Base-by-base conservation (phyloP, 2,113 vertebrate genomes). In the Poicephalus meyeri region DNA sequence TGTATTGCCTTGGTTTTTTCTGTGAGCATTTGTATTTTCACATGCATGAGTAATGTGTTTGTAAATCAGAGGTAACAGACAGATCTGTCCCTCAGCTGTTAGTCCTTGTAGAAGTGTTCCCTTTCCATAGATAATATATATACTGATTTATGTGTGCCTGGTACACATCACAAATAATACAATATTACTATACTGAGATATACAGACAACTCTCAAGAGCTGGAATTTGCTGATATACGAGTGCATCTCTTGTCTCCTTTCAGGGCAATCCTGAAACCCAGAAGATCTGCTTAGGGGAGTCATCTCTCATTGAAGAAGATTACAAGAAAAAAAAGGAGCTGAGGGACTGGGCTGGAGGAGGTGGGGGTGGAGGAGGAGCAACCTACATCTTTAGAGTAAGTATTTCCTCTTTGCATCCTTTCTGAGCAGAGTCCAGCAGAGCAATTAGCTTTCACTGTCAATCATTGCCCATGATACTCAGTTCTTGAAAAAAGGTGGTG, bases 361-460 rank as follows among this genome's bases (percentile, higher is more conserved):
- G 99, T 91, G 99, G 99, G 2, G 99, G 99, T 8, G 99, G 99
- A 37, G 99, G 99, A 35, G 99, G 98, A 60, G 98, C 99, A 92
- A 99, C 99, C 6, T 98, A 97, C 39, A 96, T 99, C 89, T 99
- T 98, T 80, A 98, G 98, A 97, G 99, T 99, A 97, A 94, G 80
- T 86, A 55, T 74, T 47, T 35, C 41, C 35, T 65, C 28, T 61
- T 71, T 74, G 35, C 29, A 42, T 37, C 15, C 26, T 80, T 14
- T n/a, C 60, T 71, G 37, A 89, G 49, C 39, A 44, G 31, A 14
- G 61, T 55, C 78, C 46, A 42, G 35, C n/a, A 72, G 44, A 69
- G 28, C 61, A 69, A 28, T 12, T 58, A 61, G 13, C 13, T 85
- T 47, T 66, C 53, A 20, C 13, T 72, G 13, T 66, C 70, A 58